Base-by-base conservation (phyloP, 2,113 vertebrate species). In the Catharus fuscescens region DNA sequence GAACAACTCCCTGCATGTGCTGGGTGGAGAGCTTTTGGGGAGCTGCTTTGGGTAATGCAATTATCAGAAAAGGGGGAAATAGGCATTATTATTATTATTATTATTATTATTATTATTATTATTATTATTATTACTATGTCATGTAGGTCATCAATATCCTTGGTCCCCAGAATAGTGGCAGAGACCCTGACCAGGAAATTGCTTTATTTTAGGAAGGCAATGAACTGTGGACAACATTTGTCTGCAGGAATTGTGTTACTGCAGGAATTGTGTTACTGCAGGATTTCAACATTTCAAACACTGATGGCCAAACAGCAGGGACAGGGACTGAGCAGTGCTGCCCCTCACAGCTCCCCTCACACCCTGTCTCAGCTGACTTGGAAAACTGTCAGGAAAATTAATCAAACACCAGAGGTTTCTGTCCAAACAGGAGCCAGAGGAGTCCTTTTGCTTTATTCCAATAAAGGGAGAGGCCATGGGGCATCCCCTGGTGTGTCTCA, bases 171-270 rank as follows among this genome's bases (percentile, higher is more conserved):
- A 50, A 69, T 6, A 16, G 5, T 73, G 84, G 66, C 91, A 92
- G 74, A 72, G 62, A 65, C 81, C 91, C 62, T 40, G 40, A 72
- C 36, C 69, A 69, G 80, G 47, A 69, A 91, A 82, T 60, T 8
- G 52, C 50, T 28, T 90, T 92, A 73, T 80, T 93, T 94, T 31
- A 66, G 61, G 40, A 91, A 89, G 25, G n/a, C 83, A 38, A 6
- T 65, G 66, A 76, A 61, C 56, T 79, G 91, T 64, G 57, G 86
- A 45, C 65, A 86, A 45, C 2, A 21, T 44, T 3, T 31, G 47
- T 18, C 52, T 56, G 64, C n/a, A 83, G 76, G 81, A 94, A n/a
- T 13, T 56, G 31, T 34, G 45, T n/a, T 76, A 52, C 6, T 28
- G 70, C 21, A 64, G 34, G 34, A 36, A 36, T 36, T 36, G 34